Evolutionary conservation across 2,797 vertebrate species (phyloP).

Genomic region (Craterocephalus amniculus): DNA sequence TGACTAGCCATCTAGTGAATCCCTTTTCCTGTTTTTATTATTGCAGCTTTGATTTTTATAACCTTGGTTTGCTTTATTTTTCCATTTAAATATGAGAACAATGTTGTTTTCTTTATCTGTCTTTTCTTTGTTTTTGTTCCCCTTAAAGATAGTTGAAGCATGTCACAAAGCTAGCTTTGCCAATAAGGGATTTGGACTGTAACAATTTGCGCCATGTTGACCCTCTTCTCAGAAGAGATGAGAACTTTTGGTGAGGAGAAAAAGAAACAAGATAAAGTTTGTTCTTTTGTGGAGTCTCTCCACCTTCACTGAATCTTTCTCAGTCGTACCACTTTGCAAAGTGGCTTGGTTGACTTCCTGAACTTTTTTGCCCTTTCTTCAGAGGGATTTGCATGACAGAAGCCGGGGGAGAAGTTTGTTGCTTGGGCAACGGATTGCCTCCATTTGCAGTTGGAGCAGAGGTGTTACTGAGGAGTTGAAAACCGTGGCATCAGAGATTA

Average conservation of each 20-base stretch:
- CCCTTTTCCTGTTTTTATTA: conserved; percentile 59
- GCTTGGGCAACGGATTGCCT: conserved; percentile 81
- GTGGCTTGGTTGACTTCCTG: conserved; percentile 63
- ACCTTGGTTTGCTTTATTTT: conserved; percentile 39
- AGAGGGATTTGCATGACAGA: conserved; percentile 81
- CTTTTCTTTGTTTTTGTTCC: conserved; percentile 19
- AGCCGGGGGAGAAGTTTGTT: conserved; percentile 78
- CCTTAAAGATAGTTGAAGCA: conserved; percentile 14
- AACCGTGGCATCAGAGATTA: conserved; percentile 74
- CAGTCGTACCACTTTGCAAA: conserved; percentile 66
- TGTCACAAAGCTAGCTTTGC: conserved; percentile 28
- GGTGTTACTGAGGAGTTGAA: conserved; percentile 77
- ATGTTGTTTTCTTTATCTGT: conserved; percentile 16
- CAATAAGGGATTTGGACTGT: conserved; percentile 27
- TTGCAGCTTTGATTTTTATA: conserved; percentile 69
- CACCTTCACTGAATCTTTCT: conserved; percentile 55
- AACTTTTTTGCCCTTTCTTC: conserved; percentile 80
- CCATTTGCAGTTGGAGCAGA: conserved; percentile 78
- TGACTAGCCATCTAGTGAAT: conserved; percentile 69
- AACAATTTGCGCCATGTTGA: conserved; percentile 34
- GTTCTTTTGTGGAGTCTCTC: conserved; percentile 49
- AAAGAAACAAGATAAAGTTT: conserved; percentile 19
- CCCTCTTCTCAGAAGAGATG: conserved; percentile 42
- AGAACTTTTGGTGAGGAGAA: conserved; percentile 50
- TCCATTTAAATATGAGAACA: conserved; percentile 51